Base-by-base conservation (phyloP, 2,797 vertebrate species). In the Enteromius radiatus region DNA sequence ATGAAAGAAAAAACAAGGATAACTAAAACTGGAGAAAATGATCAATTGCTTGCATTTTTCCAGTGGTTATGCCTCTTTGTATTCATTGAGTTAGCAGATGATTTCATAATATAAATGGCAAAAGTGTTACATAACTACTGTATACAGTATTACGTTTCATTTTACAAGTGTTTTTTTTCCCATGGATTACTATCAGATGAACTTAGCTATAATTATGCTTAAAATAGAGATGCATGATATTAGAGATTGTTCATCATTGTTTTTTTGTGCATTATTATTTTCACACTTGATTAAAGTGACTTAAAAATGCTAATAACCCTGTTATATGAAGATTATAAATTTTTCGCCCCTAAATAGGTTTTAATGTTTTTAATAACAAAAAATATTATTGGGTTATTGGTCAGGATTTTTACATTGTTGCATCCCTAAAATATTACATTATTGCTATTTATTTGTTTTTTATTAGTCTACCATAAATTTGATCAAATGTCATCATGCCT, bases 1-100 rank as follows among this genome's bases (percentile, higher is more conserved):
- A 47, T 49, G 26, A 56, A 61, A 80, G 19, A 21, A 43, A 80
- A 80, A 23, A 15, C 33, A 31, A 54, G 10, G 3, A 31, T 80
- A 17, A 43, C 65, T 31, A 69, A 70, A 80, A 41, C n/a, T 23
- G 19, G 21, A 0, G 4, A 17, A 26, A 26, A 54, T 21, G 0
- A 33, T 31, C 23, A 74, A 4, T 43, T 63, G 23, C 36, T 54
- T 26, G 1, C 5, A 3, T 69, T 70, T 43, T 70, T 70, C 15
- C 5, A 19, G 28, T 19, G 41, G 10, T 67, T 77, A 31, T 28
- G 56, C 11, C 10, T 6, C 10, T 28, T 43, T 76, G 36, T 41
- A 41, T 54, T 41, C 12, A 9, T 8, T 11, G 1, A 36, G 31
- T 61, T 21, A 33, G 3, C 0, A 11, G 2, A 61, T 10, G 3